Evolutionary conservation across 1,140 invertebrate species (phyloP), one percentile per base, ranked within the genome.

Genomic region (Drosophila ercepeae): DNA sequence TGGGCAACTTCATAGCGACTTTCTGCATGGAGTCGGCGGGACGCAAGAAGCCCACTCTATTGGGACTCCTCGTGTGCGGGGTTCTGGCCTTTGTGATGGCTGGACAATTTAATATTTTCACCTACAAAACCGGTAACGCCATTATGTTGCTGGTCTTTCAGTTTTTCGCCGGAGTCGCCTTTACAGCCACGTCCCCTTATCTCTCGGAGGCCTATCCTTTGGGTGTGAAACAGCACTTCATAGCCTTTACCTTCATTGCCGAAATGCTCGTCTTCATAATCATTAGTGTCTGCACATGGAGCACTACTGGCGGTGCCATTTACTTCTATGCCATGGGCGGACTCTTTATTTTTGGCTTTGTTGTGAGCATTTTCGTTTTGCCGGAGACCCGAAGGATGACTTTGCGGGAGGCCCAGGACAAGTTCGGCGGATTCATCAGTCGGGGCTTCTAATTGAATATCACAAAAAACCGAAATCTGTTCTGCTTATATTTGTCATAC

Each of bases 321-420:
- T 84, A 48, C 50, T 83, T 89, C n/a, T 58, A 29, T n/a, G n/a
- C 48, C 4, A 0, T 86, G 36, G 89, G 68, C 3, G 50, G 7
- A 18, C 7, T 90, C 1, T 82, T 45, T 1, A 0, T 77, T 0
- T 13, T 71, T 2, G 84, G 61, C 6, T 71, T 49, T 1, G 0
- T 75, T 0, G 3, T 69, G 0, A 70, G 67, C 7, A 53, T 89
- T 11, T 32, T 58, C 11, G 50, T 34, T 23, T 29, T 90, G 27
- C 89, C 89, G 6, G 89, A 90, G 55, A 90, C 89, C 3, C 71
- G 60, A 41, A 13, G 55, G 27, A 55, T 29, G 5, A 77, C 75
- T 0, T 36, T 90, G 4, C 70, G 81, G 0, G 74, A 89, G 18
- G 49, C 84, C 11, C 83, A 76, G 36, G 23, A 42, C 0, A 90